Evolutionary conservation across 2,113 vertebrate genomes (phyloP).

Genomic region (Neolamprologus cancellatus): DNA sequence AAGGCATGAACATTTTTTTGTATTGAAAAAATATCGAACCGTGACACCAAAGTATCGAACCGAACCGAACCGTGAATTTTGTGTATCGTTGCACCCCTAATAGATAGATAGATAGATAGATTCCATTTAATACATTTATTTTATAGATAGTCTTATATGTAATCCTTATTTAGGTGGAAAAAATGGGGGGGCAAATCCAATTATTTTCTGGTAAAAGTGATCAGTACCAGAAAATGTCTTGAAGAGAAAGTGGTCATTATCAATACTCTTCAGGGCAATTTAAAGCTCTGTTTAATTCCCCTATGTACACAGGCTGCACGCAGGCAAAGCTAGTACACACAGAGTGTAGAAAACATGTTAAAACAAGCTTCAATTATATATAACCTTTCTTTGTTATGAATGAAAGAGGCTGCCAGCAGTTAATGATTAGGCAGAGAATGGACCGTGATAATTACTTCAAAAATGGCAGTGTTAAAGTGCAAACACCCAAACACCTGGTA

Average conservation of each 20-base stretch:
- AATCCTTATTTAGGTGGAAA: background rate
- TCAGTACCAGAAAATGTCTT: background rate
- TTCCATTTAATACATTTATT: background rate
- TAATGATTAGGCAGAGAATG: background rate
- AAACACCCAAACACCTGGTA: background rate
- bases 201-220: background rate
- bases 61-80: too few species aligned
- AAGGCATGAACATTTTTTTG: too few species aligned
- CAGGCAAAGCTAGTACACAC: background rate
- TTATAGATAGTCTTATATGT: background rate
- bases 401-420: background rate
- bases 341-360: background rate
- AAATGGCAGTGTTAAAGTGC: background rate
- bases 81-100: too few species aligned
- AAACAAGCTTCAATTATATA: background rate
- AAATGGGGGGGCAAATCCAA: accelerated
- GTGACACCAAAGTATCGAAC: too few species aligned
- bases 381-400: background rate
- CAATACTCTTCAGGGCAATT: background rate
- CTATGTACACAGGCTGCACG: background rate
- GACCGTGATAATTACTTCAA: background rate
- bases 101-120: too few species aligned
- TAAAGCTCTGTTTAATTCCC: background rate
- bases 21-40: too few species aligned
- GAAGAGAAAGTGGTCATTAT: background rate